Base-by-base conservation (phyloP, 2,113 vertebrate species). In the Phalacrocorax carbo region DNA sequence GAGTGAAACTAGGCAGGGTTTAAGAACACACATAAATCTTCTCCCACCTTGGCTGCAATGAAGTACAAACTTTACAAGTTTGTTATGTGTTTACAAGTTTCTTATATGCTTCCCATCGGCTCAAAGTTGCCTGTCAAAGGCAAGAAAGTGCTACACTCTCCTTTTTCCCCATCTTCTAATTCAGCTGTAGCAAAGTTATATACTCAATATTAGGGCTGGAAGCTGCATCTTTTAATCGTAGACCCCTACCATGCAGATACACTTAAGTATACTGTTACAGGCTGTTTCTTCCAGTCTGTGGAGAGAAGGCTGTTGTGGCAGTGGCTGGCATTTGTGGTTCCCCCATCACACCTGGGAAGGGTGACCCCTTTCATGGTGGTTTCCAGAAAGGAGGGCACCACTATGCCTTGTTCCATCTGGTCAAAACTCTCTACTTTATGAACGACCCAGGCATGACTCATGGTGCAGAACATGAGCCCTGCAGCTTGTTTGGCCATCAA, bases 321-420 rank as follows among this genome's bases (percentile, higher is more conserved):
- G 57, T 21, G 22, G 9, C 49, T 48, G 44, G 55, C 38, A 16
- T 57, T 49, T 0, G 0, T 23, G 32, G 75, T 65, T 69, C 20
- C 4, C 2, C 12, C 12, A 32, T 32, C 36, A 4, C 17, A 11
- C 38, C 3, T 1, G 55, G 11, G 40, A 73, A 48, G 18, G 2
- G 11, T 9, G 25, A 79, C n/a, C 19, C 27, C 20, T 48, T 64
- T 42, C 7, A 4, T 9, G 49, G 55, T 42, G 49, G 8, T 30
- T 82, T 83, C 29, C 51, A 54, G 49, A 65, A 75, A 46, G 49
- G 25, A 66, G 29, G 55, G 69, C 38, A 48, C 42, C 0, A 1
- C 42, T 38, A 42, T 2, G 1, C 36, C 8, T 38, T 40, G 29
- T 13, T 57, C 32, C 34, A 25, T 15, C 27, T 40, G 15, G 15